Conservation (phyloP, 2,113 vertebrate genomes). For the Plotosus lineatus region DNA sequence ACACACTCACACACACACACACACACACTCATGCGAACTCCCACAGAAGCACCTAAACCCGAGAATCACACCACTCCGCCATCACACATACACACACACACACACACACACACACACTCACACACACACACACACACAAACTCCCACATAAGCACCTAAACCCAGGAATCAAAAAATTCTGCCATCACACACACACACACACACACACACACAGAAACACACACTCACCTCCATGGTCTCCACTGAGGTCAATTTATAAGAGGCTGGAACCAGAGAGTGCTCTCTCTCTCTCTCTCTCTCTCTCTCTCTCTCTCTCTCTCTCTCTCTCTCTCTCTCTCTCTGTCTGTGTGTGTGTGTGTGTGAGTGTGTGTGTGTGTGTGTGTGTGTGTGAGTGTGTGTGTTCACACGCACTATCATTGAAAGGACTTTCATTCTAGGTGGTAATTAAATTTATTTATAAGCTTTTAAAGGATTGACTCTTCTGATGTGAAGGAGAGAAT, state of each 20-base stretch:
- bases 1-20: too few species aligned
- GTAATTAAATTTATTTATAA: not conserved
- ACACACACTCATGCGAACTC: too few species aligned
- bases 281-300: too few species aligned
- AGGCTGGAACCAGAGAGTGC: not conserved
- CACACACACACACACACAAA: not conserved
- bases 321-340: too few species aligned
- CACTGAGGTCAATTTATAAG: not conserved
- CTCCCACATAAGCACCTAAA: too few species aligned
- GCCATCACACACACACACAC: not conserved
- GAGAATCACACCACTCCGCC: too few species aligned
- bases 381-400: not conserved
- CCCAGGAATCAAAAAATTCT: too few species aligned
- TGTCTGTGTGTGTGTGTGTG: slow-evolving; percentile 13
- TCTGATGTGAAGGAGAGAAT: slow-evolving; percentile 3
- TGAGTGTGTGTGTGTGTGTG: not conserved
- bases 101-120: not conserved
- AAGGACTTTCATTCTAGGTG: not conserved
- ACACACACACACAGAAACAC: slow-evolving; percentile 1
- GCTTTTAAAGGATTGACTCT: slow-evolving; percentile 16
- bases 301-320: too few species aligned
- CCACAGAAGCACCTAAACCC: too few species aligned
- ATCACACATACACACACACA: slow-evolving; percentile 22
- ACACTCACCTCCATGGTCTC: not conserved
- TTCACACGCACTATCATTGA: not conserved